Conservation (phyloP, 2,797 vertebrate species). For the Alfaro cultratus region DNA sequence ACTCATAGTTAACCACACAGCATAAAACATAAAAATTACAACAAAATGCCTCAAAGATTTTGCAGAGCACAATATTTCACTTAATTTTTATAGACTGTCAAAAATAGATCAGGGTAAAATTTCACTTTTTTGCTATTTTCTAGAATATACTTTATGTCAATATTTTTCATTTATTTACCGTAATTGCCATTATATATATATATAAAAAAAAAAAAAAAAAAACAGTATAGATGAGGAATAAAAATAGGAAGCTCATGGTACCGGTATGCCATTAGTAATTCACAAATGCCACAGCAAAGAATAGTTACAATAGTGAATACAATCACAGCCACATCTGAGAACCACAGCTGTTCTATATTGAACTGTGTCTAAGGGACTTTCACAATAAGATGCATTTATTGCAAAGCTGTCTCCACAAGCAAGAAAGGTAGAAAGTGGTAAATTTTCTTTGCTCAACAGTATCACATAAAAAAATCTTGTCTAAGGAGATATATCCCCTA, state of each 20-base stretch:
- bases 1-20: neutral
- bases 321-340: conserved; percentile 16
- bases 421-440: neutral
- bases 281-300: neutral
- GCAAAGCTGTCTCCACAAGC: neutral
- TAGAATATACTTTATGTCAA: neutral
- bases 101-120: neutral
- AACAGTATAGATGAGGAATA: neutral
- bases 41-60: neutral
- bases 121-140: neutral
- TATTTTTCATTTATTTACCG: neutral
- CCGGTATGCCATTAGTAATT: neutral
- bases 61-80: neutral
- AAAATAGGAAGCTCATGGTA: neutral
- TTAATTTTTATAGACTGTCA: neutral
- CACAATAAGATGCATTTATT: conserved; percentile 6
- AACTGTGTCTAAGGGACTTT: conserved; percentile 2
- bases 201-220: neutral
- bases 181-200: neutral
- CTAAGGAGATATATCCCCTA: neutral
- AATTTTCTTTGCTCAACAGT: neutral
- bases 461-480: neutral
- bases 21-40: neutral
- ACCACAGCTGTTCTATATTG: conserved; percentile 5
- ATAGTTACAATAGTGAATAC: neutral